Conservation (phyloP, 2,797 vertebrate genomes). For the Anas capensis region DNA sequence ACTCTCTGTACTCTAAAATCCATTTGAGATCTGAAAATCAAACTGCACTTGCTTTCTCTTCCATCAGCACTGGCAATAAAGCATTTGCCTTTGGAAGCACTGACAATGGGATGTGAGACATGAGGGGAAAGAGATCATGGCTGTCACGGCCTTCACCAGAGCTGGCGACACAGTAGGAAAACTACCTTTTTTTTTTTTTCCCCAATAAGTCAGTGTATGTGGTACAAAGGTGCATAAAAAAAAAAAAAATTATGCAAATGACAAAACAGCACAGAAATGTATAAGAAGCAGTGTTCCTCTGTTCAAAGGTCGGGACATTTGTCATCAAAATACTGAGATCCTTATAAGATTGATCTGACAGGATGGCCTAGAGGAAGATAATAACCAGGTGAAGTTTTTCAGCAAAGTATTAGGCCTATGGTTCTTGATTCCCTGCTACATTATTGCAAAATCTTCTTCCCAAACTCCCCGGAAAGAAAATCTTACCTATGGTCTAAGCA, state of each 20-base stretch:
- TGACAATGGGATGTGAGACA: neutral
- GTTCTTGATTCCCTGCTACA: neutral
- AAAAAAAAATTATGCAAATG: neutral
- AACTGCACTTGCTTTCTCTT: neutral
- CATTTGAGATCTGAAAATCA: neutral
- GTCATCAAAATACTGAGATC: neutral
- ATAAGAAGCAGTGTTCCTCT: neutral
- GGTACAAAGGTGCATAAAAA: neutral
- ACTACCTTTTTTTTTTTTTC: too few species aligned
- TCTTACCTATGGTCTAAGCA: neutral
- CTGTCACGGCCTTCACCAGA: accelerated
- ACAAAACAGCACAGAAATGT: neutral
- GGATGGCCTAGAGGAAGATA: neutral
- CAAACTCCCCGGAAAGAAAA: neutral
- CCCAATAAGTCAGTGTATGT: neutral
- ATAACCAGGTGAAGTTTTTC: neutral
- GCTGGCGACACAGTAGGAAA: neutral
- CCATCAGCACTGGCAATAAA: neutral
- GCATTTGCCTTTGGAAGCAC: neutral
- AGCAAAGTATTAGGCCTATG: neutral
- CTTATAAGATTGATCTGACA: neutral
- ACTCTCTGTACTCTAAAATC: neutral
- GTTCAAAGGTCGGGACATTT: neutral
- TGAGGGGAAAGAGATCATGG: neutral
- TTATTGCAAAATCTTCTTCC: neutral